These are phyloP conservation scores for Orycteropus afer DNA, from an alignment of 2,113 vertebrate genomes.

Conservation along the genomic window DNA sequence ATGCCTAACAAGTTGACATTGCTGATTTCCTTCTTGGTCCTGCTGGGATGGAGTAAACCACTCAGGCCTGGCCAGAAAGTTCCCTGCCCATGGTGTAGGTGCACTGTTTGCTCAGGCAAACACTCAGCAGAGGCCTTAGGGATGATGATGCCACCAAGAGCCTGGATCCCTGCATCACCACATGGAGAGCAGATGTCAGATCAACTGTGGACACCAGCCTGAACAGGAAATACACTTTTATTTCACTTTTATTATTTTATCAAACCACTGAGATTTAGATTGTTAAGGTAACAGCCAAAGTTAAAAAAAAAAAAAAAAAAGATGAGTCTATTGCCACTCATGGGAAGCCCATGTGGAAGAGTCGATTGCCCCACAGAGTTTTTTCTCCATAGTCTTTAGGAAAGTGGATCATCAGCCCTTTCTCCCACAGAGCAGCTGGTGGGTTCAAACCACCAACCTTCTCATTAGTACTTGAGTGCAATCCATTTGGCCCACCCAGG, in stretches of 20 bases:
- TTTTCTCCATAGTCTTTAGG: too few species aligned
- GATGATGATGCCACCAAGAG: fast-evolving
- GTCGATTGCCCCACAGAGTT: too few species aligned
- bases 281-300: neutral
- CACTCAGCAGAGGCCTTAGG: fast-evolving
- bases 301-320: too few species aligned
- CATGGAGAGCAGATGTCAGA: neutral
- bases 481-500: too few species aligned
- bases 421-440: too few species aligned
- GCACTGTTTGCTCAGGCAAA: neutral
- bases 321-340: too few species aligned
- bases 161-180: too few species aligned
- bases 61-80: neutral
- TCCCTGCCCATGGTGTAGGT: fast-evolving
- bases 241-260: too few species aligned
- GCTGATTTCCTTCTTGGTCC: neutral
- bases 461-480: too few species aligned
- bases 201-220: neutral
- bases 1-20: fast-evolving
- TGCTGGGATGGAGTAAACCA: fast-evolving
- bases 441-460: too few species aligned
- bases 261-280: neutral
- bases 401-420: too few species aligned
- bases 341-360: too few species aligned
- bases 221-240: neutral